These are phyloP conservation scores for Hemichromis elongatus DNA, from an alignment of 2,113 vertebrate species.

Conservation along the genomic window DNA sequence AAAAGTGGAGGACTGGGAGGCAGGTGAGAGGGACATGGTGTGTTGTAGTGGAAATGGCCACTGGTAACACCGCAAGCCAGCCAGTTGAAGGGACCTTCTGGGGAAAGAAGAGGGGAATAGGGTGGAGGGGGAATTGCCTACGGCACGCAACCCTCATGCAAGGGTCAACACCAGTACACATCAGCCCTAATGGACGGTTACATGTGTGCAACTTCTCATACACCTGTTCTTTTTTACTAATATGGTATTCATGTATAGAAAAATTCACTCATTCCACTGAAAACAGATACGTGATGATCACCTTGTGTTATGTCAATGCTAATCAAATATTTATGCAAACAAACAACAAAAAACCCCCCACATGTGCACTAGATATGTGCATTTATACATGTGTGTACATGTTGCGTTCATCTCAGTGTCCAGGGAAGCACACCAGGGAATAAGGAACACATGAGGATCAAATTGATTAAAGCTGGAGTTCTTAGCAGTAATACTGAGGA, in stretches of 20 bases:
- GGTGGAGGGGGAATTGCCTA: neutral
- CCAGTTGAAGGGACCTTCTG: neutral
- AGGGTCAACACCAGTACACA: constrained; percentile 8
- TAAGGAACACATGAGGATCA: constrained; percentile 38
- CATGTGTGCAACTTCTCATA: neutral
- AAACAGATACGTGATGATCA: neutral
- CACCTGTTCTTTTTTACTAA: neutral
- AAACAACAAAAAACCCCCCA: neutral
- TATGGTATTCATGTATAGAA: neutral
- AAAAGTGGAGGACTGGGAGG: neutral
- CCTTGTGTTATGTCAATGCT: constrained; percentile 23
- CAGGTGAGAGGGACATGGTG: neutral
- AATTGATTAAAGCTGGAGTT: constrained; percentile 43
- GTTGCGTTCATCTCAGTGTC: constrained; percentile 2
- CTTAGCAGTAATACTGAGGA: constrained; percentile 42
- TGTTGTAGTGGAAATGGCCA: neutral
- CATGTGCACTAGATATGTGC: neutral
- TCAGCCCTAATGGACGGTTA: neutral
- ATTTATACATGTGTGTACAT: neutral
- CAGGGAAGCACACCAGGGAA: constrained; percentile 29
- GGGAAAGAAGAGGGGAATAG: neutral
- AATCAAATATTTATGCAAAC: constrained; percentile 54
- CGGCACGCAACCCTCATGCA: constrained; percentile 17
- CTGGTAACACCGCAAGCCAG: constrained; percentile 20
- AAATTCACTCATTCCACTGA: neutral